Evolutionary conservation across 2,888 invertebrate species (phyloP), one percentile per base, ranked within the genome.

Genomic region (Rhodophaea formosa): DNA sequence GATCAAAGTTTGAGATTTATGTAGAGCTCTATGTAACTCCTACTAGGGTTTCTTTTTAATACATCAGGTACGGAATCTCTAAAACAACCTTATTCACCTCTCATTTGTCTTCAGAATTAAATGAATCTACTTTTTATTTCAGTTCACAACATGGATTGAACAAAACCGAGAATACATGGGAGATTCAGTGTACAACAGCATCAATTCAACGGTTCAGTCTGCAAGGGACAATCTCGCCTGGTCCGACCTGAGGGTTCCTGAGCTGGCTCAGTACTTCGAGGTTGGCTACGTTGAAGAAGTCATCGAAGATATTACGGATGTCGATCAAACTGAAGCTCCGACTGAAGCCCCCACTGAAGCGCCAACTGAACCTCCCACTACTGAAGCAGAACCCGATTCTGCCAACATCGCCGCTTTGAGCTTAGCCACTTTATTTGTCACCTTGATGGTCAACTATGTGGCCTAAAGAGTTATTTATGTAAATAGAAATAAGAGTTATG

Each of bases 101-200:
- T 23, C 23, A 23, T 5, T 23, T 23, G 5, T 23, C 5, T 23
- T 5, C 3, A 23, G 5, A 5, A 23, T 23, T 23, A 3, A 23
- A 23, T 3, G 5, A 23, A 23, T 23, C 23, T n/a, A n/a, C 23
- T 23, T 23, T 23, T 5, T 39, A 58, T 55, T 58, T 39, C 65
- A 90, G 91, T 81, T 85, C 16, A 67, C 73, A 56, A 52, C 49
- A 3, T 90, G 89, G 88, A 61, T 89, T 5, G 71, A 74, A 1
- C 60, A 63, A 8, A 81, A 84, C 57, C 63, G 65, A 5, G 69
- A 10, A 0, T 0, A 16, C 0, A 70, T 90, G 1, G 87, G 84
- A 0, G 56, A 57, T 0, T 23, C 72, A 1, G 70, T 80, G 0
- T 82, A 83, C 61, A 68, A 68, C n/a, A 73, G 74, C 1, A 81